Percentiles rank a stretch among this genome's conserved stretches.
Evolutionary conservation across 2,113 vertebrate species (phyloP).

Genomic region (Toxotes jaculatrix): DNA sequence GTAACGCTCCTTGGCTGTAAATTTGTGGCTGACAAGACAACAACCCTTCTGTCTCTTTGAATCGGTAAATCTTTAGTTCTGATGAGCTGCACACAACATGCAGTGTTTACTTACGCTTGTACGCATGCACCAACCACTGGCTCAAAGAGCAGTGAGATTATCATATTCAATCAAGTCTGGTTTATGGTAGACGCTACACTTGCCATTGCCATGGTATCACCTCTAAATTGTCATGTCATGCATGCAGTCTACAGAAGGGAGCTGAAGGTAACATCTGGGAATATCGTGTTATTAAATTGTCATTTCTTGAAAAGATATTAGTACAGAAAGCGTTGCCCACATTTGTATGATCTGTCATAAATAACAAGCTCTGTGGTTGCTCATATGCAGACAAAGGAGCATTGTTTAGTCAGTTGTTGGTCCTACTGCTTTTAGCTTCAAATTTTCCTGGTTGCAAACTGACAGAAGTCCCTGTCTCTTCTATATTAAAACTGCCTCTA

Average conservation of each 20-base stretch:
- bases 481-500: slow-evolving; percentile 14
- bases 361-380: slow-evolving; percentile 25
- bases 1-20: background rate
- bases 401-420: slow-evolving; percentile 14
- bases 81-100: background rate
- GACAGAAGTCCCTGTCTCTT: background rate
- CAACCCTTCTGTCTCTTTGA: background rate
- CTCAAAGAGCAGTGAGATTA: slow-evolving; percentile 24
- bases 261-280: slow-evolving; percentile 22
- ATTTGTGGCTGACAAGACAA: background rate
- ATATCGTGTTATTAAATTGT: slow-evolving; percentile 32
- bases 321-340: background rate
- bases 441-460: slow-evolving; percentile 4
- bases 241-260: slow-evolving; percentile 13
- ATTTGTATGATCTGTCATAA: slow-evolving; percentile 26
- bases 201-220: slow-evolving; percentile 16
- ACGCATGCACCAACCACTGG: background rate
- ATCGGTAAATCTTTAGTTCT: background rate
- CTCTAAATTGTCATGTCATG: slow-evolving; percentile 30
- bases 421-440: background rate
- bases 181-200: slow-evolving; percentile 1
- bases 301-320: slow-evolving; percentile 13
- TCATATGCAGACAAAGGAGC: slow-evolving; percentile 16
- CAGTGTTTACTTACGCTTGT: slow-evolving; percentile 3
- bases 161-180: slow-evolving; percentile 31